Evolutionary conservation across 2,797 vertebrate genomes (phyloP).

Genomic region (Brachyrhaphis roseni): DNA sequence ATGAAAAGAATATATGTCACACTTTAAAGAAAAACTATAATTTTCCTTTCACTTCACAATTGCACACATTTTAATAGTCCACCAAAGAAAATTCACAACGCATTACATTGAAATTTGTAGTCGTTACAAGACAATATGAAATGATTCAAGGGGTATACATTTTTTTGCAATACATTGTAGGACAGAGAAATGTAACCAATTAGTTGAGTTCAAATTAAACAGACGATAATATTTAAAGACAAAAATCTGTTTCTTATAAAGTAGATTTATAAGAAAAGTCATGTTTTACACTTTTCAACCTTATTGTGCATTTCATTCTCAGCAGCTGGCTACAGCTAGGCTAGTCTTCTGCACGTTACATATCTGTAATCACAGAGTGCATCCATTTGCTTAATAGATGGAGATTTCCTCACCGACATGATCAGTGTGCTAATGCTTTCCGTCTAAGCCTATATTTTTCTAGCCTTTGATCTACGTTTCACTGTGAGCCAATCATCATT

Average conservation of each 20-base stretch:
- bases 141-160: neutral
- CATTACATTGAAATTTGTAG: neutral
- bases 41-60: neutral
- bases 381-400: constrained; percentile 47
- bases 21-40: neutral
- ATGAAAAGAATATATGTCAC: neutral
- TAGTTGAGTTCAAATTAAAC: neutral
- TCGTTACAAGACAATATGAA: neutral
- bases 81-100: neutral
- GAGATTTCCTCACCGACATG: constrained; percentile 47
- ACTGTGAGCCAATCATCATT: constrained; percentile 28
- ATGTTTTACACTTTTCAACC: constrained; percentile 7
- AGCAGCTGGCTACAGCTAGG: constrained; percentile 7
- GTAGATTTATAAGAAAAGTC: neutral
- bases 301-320: neutral
- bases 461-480: constrained; percentile 49
- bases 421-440: constrained; percentile 50
- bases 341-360: constrained; percentile 20
- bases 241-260: neutral
- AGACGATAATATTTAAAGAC: neutral
- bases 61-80: neutral
- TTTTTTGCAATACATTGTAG: neutral
- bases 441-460: constrained; percentile 38
- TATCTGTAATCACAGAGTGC: constrained; percentile 36
- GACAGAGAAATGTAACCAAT: neutral